Percentiles rank a stretch among this genome's conserved stretches.
Conservation (phyloP, 53 echinoderm and acorn worm genomes). For the Henricia sp. region DNA sequence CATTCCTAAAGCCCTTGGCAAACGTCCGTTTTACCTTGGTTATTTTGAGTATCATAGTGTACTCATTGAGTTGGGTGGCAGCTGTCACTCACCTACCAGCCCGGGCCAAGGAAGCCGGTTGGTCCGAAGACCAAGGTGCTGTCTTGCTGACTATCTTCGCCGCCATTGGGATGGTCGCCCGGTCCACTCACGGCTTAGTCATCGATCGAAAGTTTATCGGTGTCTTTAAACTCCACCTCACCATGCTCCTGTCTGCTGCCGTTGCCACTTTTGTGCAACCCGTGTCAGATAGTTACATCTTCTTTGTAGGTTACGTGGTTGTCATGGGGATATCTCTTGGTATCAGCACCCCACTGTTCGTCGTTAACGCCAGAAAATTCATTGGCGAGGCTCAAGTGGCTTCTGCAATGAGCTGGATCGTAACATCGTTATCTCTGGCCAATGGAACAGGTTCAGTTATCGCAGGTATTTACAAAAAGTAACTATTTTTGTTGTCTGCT, state of each 20-base stretch:
- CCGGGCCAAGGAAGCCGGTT: neutral
- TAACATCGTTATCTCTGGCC: neutral
- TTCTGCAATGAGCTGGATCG: neutral
- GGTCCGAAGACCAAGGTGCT: slow-evolving; percentile 21
- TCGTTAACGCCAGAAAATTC: neutral
- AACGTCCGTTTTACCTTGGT: neutral
- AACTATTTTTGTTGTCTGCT: too few relatives aligned
- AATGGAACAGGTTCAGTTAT: slow-evolving; percentile 7
- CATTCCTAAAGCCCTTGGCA: neutral
- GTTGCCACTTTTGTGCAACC: slow-evolving; percentile 9
- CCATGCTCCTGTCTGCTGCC: neutral
- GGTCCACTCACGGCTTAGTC: slow-evolving; percentile 22
- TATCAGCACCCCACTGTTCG: neutral
- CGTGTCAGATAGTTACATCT: slow-evolving; percentile 19
- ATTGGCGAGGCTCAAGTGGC: neutral
- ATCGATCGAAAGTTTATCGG: slow-evolving; percentile 13
- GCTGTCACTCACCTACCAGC: slow-evolving; percentile 11
- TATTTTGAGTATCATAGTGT: neutral
- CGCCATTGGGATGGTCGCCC: neutral
- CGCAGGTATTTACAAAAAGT: slow-evolving; percentile 16
- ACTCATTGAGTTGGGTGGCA: neutral
- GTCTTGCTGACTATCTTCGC: neutral
- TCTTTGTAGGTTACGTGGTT: neutral
- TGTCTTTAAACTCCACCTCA: slow-evolving; percentile 18
- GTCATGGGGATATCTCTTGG: neutral